Evolutionary conservation across 2,888 invertebrate species (phyloP).

Genomic region (Philereme transversata): DNA sequence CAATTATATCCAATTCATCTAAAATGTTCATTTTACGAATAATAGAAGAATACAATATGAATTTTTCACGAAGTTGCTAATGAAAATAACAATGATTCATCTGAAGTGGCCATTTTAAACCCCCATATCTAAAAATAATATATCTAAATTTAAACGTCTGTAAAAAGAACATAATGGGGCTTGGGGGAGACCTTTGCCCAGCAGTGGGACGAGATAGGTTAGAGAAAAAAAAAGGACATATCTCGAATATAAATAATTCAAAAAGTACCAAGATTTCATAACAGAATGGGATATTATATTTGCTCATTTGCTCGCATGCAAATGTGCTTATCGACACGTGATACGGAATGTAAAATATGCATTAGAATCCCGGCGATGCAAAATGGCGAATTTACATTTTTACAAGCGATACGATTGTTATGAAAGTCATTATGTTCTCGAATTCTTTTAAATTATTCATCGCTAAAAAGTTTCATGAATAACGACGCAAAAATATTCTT

Average conservation of each 20-base stretch:
- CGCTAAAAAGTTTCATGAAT: constrained; percentile 13
- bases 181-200: too few species aligned
- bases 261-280: constrained; percentile 14
- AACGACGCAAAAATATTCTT: neutral
- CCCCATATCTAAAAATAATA: too few species aligned
- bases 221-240: neutral
- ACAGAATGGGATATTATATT: constrained; percentile 21
- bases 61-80: too few species aligned
- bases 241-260: neutral
- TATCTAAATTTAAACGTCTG: too few species aligned
- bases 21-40: too few species aligned
- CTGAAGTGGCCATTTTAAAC: too few species aligned
- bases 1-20: too few species aligned
- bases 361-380: constrained; percentile 27
- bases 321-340: constrained; percentile 37
- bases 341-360: constrained; percentile 40
- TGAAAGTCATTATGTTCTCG: constrained; percentile 22
- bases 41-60: too few species aligned
- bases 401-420: constrained; percentile 20
- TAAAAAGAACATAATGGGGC: too few species aligned
- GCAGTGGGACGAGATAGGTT: too few species aligned
- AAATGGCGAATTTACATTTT: constrained; percentile 34
- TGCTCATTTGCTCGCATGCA: constrained; percentile 37
- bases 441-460: constrained; percentile 21
- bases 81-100: too few species aligned